phyloP scores from a whole-genome alignment of 1,140 invertebrate species.

The Hormaphis cornu region DNA sequence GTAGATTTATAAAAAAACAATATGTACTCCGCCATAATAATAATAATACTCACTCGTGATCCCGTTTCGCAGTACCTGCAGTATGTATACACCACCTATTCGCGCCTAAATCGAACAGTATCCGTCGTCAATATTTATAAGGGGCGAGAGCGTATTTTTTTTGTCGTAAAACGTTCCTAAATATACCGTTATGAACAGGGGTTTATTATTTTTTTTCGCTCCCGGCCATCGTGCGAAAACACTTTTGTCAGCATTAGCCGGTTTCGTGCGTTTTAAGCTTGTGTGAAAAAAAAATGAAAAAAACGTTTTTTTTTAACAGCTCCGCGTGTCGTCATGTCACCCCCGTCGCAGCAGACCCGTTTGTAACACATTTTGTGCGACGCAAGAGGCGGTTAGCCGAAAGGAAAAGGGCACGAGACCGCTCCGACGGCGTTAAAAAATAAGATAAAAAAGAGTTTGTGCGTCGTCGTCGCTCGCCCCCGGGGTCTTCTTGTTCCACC shows the following conservation, averaged over 20 bases:
- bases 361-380: background rate
- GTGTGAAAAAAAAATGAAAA: background rate
- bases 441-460: no score
- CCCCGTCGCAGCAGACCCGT: background rate
- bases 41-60: no score
- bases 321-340: background rate
- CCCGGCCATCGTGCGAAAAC: background rate
- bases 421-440: background rate
- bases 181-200: background rate
- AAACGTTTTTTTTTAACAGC: background rate
- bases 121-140: no score
- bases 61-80: no score
- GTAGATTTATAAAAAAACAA: no score
- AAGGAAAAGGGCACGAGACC: background rate
- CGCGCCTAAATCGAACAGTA: no score
- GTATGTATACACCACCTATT: no score
- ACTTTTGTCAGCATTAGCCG: slow-evolving; percentile 3
- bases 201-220: background rate
- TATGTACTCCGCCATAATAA: no score
- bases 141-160: no score
- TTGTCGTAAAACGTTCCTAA: background rate
- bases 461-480: no score
- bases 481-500: no score
- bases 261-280: background rate
- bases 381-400: background rate